Conservation (phyloP, 2,888 invertebrate genomes). For the Hemithea aestivaria region DNA sequence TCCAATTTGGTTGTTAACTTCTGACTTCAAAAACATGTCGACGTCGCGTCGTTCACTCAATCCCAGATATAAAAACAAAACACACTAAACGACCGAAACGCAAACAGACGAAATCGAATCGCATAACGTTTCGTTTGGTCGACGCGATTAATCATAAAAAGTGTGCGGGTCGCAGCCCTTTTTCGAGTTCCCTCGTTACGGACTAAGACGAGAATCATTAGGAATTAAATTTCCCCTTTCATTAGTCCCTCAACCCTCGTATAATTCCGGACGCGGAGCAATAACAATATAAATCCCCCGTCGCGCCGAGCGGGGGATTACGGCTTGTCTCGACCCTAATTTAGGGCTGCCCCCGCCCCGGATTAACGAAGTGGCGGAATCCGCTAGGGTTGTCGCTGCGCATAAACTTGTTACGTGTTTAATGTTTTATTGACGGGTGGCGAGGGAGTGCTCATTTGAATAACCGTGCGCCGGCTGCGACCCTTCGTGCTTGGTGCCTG, state of each 20-base stretch:
- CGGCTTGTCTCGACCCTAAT: constrained; percentile 80
- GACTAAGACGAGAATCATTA: constrained; percentile 80
- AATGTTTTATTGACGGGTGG: constrained; percentile 79
- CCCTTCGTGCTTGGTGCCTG: constrained; percentile 38
- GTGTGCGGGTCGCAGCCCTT: constrained; percentile 69
- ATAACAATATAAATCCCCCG: constrained; percentile 80
- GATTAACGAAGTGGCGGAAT: constrained; percentile 79
- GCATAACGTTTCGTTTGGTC: constrained; percentile 60
- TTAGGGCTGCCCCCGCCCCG: constrained; percentile 78
- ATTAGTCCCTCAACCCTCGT: constrained; percentile 80
- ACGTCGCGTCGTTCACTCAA: constrained; percentile 41
- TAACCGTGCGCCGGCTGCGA: constrained; percentile 53
- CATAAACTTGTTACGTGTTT: constrained; percentile 79
- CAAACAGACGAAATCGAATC: constrained; percentile 55
- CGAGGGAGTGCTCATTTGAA: constrained; percentile 74
- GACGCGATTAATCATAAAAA: constrained; percentile 73
- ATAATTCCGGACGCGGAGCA: constrained; percentile 79
- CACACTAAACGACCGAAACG: constrained; percentile 42
- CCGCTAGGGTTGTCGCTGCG: constrained; percentile 78
- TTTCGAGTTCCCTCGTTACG: constrained; percentile 79
- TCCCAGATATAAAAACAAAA: constrained; percentile 54
- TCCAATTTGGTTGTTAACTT: constrained; percentile 71
- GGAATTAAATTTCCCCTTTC: constrained; percentile 80
- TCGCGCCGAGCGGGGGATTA: constrained; percentile 78
- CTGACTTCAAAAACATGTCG: constrained; percentile 54